These are phyloP conservation scores for Crocuta crocuta DNA, from an alignment of 2,113 vertebrate genomes.

Conservation along the genomic window DNA sequence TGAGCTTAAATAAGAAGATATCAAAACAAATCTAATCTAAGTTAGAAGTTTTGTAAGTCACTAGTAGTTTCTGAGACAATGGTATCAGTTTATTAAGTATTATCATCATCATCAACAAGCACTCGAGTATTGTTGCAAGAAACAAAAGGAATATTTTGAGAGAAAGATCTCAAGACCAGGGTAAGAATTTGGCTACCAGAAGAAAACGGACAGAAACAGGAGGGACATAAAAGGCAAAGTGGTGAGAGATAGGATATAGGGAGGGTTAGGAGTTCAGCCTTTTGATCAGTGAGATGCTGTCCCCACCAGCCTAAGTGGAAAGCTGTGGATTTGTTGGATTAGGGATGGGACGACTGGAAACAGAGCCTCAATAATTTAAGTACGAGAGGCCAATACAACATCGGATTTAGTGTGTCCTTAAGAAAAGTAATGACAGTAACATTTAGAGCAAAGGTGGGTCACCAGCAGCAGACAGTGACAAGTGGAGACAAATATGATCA, in stretches of 20 bases:
- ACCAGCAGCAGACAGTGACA: background rate
- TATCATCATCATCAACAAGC: background rate
- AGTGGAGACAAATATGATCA: background rate
- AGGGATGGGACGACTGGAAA: background rate
- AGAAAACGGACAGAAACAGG: background rate
- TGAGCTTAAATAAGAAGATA: background rate
- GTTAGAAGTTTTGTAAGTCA: conserved; percentile 24
- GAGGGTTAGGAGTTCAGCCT: background rate
- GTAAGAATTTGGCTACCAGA: background rate
- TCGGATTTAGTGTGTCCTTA: background rate
- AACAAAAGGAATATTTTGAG: conserved; percentile 48
- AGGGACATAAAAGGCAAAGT: background rate
- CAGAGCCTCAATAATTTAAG: background rate
- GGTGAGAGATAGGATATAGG: background rate
- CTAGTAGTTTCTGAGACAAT: background rate
- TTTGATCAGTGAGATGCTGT: background rate
- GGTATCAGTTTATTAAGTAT: background rate
- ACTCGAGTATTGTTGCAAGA: background rate
- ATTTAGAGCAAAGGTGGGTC: background rate
- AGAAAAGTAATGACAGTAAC: background rate
- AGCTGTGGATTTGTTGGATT: background rate
- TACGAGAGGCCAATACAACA: background rate
- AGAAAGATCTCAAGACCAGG: background rate
- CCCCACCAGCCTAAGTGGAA: background rate
- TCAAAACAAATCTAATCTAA: conserved; percentile 39